Evolutionary conservation across 2,888 invertebrate species (phyloP), one percentile per base, ranked within the genome.

Genomic region (Schrankia costaestrigalis): DNA sequence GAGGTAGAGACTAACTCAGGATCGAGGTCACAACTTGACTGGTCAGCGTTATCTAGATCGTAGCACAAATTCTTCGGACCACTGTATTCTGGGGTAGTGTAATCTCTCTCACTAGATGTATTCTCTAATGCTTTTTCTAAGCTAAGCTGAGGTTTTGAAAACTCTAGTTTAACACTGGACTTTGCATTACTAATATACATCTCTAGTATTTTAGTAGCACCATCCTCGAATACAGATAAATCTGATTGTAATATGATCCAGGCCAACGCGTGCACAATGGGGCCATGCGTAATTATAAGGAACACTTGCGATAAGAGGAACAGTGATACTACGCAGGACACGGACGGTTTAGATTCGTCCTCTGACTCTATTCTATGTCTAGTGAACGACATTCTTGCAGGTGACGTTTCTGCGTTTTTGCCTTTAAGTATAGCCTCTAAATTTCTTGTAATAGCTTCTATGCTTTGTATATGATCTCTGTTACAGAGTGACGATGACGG

Each of bases 261-360:
- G 22, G 97, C 96, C 49, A 99, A 79, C 3, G 95, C 93, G 61
- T 96, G 94, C 3, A 98, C 96, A 53, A 99, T 90, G 0, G 97
- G 97, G 1, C 93, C 92, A 73, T 98, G 96, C 2, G 95, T 94
- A 46, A 98, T 93, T 48, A 98, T 98, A 36, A 98, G 89, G 85
- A 98, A 98, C 26, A 99, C 97, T 91, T 98, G 95, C 1, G 97
- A 97, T 41, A 98, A 83, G 36, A 98, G 86, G 85, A 97, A 98
- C 41, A 98, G 84, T 0, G 97, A 92, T 3, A 98, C 96, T 6
- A 97, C 95, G 42, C 95, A 94, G 40, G 97, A 97, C 0, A 97
- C 94, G 43, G 94, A 93, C 2, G 92, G 93, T 74, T 92, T 91
- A 4, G 70, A 67, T 50, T 90, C 90, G 25, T 91, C 91, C 25